Evolutionary conservation across 2,113 vertebrate genomes (phyloP).

Genomic region (Zeus faber): DNA sequence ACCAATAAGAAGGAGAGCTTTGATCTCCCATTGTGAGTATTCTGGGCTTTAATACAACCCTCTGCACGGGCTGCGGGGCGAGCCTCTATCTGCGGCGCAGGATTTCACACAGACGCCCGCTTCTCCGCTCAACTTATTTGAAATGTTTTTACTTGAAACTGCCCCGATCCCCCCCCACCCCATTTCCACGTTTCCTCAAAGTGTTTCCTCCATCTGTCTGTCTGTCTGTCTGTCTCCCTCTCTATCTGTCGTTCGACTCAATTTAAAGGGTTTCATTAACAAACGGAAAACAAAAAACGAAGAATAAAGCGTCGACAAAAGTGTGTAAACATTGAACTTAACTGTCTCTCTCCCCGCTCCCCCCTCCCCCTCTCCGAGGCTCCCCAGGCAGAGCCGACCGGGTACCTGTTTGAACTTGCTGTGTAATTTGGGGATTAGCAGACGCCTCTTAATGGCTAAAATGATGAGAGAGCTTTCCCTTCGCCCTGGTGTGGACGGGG

Average conservation of each 20-base stretch:
- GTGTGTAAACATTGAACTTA: no score
- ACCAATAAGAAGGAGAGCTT: conserved; percentile 66
- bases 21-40: conserved; percentile 69
- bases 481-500: not conserved
- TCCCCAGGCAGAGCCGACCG: conserved; percentile 29
- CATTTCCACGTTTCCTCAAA: not conserved
- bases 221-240: not conserved
- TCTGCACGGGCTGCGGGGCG: conserved; percentile 47
- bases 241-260: not conserved
- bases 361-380: not conserved
- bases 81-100: conserved; percentile 58
- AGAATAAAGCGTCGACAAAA: no score
- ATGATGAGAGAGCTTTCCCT: conserved; percentile 57
- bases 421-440: conserved; percentile 89
- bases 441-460: conserved; percentile 81
- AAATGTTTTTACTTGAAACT: not conserved
- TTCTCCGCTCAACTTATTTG: no score
- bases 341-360: not conserved
- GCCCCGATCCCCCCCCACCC: no score
- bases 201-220: not conserved
- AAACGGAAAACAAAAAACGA: no score
- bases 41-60: conserved; percentile 65
- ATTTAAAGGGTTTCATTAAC: no score
- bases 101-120: conserved; percentile 20
- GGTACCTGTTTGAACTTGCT: conserved; percentile 87